A percentile compares a stretch with the other conserved stretches of the same genome.
Conservation (phyloP, 2,113 vertebrate species). For the Callorhinus ursinus region DNA sequence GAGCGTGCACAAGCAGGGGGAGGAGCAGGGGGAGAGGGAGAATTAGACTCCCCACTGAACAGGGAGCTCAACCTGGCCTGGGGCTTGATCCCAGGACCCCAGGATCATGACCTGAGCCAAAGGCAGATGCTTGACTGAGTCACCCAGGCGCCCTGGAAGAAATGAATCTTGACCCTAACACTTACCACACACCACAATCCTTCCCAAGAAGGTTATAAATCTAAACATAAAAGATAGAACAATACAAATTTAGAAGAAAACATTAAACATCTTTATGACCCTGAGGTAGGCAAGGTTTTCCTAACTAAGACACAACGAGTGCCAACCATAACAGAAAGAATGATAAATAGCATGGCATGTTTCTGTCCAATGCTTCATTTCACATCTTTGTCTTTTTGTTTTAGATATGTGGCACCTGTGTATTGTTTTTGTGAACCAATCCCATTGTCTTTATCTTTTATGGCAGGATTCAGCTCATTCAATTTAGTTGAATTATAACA, state of each 20-base stretch:
- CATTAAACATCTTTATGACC: background rate
- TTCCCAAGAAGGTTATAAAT: background rate
- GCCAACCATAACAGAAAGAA: background rate
- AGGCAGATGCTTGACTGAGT: too few species aligned
- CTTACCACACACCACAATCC: background rate
- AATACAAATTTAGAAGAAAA: background rate
- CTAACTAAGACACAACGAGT: background rate
- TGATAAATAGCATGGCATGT: background rate
- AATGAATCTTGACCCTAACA: constrained; percentile 4
- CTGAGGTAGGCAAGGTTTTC: background rate
- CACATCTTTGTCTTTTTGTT: background rate
- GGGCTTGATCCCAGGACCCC: too few species aligned
- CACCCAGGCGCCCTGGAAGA: background rate
- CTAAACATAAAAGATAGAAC: background rate
- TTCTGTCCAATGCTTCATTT: background rate
- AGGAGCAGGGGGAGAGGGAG: too few species aligned
- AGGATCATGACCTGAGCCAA: too few species aligned
- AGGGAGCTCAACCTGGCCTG: too few species aligned
- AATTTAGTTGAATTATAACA: background rate
- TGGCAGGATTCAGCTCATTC: background rate
- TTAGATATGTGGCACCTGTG: background rate
- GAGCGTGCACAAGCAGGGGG: too few species aligned
- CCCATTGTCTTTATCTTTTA: background rate
- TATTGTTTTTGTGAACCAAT: background rate
- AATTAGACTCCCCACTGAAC: too few species aligned